Percentiles rank a stretch among this genome's conserved stretches.
Conservation (phyloP, 1,140 invertebrate genomes). For the Dinoponera quadriceps region DNA sequence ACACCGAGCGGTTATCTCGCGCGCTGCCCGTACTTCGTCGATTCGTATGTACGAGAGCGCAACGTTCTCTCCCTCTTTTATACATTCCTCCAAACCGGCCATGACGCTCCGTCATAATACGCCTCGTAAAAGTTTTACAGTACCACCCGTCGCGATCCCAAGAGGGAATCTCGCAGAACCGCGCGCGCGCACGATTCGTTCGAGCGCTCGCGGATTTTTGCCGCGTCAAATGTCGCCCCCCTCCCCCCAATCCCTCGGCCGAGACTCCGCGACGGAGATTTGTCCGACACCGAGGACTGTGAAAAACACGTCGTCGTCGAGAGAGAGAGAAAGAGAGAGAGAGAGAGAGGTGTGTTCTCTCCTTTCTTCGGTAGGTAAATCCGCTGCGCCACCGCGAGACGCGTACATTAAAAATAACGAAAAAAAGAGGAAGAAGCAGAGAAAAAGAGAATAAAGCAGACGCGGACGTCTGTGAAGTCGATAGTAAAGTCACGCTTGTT, state of each 20-base stretch:
- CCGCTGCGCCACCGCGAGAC: neutral
- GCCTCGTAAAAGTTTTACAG: constrained; percentile 56
- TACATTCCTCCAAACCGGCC: constrained; percentile 28
- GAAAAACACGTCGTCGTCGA: constrained; percentile 12
- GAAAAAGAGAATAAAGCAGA: no score
- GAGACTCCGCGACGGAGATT: constrained; percentile 35
- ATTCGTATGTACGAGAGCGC: neutral
- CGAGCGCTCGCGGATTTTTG: constrained; percentile 31
- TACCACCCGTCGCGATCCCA: constrained; percentile 15
- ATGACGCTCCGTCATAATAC: constrained; percentile 36
- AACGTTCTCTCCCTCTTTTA: neutral
- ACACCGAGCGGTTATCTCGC: constrained; percentile 34
- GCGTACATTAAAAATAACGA: neutral
- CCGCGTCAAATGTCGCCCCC: constrained; percentile 5
- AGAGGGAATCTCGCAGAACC: constrained; percentile 12
- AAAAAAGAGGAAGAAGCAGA: neutral
- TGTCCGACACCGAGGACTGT: constrained; percentile 3
- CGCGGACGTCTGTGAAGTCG: no score
- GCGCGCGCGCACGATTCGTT: constrained; percentile 18
- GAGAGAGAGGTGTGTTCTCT: no score
- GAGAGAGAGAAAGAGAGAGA: no score
- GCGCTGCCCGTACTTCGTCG: neutral
- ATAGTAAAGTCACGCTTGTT: constrained; percentile 12
- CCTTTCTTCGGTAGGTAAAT: constrained; percentile 9
- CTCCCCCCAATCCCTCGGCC: neutral